A percentile compares a stretch with the other conserved stretches of the same genome.
phyloP scores from a whole-genome alignment of 2,113 vertebrate genomes.

The Aythya baeri region DNA sequence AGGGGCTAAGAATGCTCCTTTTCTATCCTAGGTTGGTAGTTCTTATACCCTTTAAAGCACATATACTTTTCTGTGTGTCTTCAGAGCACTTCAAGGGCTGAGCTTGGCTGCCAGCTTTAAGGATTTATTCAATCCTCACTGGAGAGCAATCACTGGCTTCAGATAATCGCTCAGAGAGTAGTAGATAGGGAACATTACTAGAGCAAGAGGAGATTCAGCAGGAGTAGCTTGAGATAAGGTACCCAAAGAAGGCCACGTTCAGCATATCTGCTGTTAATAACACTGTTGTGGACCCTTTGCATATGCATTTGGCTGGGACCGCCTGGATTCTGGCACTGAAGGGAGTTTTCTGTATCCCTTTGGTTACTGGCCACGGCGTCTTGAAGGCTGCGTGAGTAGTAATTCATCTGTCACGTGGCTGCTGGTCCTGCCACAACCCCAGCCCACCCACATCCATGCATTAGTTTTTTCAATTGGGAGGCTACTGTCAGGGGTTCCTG shows the following conservation, averaged over 20 bases:
- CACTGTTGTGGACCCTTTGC: background rate
- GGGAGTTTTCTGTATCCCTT: background rate
- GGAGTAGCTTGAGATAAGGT: background rate
- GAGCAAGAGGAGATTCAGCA: background rate
- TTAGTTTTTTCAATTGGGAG: background rate
- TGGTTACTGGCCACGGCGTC: background rate
- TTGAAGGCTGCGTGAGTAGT: accelerated
- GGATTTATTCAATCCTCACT: background rate
- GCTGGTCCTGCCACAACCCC: background rate
- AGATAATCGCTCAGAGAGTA: background rate
- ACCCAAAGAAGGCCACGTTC: background rate
- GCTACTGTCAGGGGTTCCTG: background rate
- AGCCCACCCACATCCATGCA: background rate
- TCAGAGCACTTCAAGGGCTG: background rate
- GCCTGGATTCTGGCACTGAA: accelerated
- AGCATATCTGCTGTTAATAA: background rate
- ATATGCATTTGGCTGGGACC: background rate
- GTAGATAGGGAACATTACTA: background rate
- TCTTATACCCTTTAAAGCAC: background rate
- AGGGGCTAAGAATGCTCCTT: background rate
- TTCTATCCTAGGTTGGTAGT: background rate
- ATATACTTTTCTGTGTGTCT: background rate
- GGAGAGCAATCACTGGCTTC: background rate
- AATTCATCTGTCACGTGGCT: background rate
- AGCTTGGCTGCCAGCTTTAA: background rate